Percentiles rank a stretch among this genome's conserved stretches.
phyloP scores from a whole-genome alignment of 1,140 invertebrate species.

The Tetranychus urticae region DNA sequence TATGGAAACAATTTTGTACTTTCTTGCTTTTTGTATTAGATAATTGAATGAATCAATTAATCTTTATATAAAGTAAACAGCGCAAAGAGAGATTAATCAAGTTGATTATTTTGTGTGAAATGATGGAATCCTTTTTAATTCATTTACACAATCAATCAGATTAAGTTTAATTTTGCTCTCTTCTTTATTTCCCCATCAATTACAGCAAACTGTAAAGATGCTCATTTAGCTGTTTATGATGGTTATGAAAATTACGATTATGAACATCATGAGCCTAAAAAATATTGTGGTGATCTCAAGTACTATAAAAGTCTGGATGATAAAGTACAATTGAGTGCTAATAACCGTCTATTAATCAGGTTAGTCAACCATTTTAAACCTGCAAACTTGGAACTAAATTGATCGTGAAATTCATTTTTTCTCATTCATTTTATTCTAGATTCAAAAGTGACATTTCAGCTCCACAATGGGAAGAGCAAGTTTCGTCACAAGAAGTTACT shows the following conservation, averaged over 20 bases:
- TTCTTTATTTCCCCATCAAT: too few species aligned
- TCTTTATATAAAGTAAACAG: too few species aligned
- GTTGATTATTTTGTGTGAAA: too few species aligned
- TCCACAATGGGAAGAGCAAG: constrained; percentile 2
- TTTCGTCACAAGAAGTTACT: constrained; percentile 5
- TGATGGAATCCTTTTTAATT: too few species aligned
- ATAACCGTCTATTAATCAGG: constrained; percentile 18
- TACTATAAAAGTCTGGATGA: constrained; percentile 19
- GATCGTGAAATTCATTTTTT: neutral
- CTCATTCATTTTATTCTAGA: neutral
- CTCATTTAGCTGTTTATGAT: constrained; percentile 17
- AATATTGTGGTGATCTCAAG: constrained; percentile 18
- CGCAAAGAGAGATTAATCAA: too few species aligned
- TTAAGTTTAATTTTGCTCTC: too few species aligned
- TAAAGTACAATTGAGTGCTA: constrained; percentile 15
- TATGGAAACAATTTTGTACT: too few species aligned
- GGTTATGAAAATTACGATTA: constrained; percentile 16
- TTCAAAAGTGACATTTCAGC: constrained; percentile 8
- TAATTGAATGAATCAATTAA: too few species aligned
- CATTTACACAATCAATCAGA: too few species aligned
- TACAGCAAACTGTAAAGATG: constrained; percentile 14
- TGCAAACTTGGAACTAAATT: neutral
- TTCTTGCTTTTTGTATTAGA: too few species aligned
- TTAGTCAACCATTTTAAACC: constrained; percentile 2
- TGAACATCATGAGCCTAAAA: constrained; percentile 12